Base-by-base conservation (phyloP, 2,113 vertebrate species). In the Nibea albiflora region DNA sequence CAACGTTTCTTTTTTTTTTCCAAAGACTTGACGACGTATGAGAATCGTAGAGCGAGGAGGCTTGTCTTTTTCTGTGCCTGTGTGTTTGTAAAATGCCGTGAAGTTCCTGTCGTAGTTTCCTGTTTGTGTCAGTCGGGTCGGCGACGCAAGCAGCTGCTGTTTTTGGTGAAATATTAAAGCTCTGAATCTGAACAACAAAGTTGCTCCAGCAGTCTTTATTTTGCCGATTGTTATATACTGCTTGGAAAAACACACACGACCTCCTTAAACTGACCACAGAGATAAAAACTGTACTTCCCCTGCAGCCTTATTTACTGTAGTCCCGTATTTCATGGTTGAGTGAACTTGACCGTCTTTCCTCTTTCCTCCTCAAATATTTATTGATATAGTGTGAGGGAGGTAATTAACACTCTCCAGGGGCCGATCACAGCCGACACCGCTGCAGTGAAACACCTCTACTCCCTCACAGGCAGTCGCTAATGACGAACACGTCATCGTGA, bases 121-220 rank as follows among this genome's bases (percentile, higher is more conserved):
- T 83, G 85, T 76, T 76, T 83, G 83, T 72, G 89, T 89, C 76
- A 0, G 53, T 72, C 39, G 39, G 61, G 64, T 62, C 11, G 44
- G 65, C 31, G 46, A 76, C 78, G 24, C 81, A 57, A 87, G 67
- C 85, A 81, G 89, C 64, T 73, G 81, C 63, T 88, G 83, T 93
- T 90, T 80, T 78, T 87, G 81, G 82, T 91, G 85, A 85, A 85
- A 24, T 77, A 91, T 85, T 90, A 94, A 93, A 93, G 73, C 53
- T 87, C 64, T 73, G 76, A 89, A 83, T 80, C 66, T 73, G 65
- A 89, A 44, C 24, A 15, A 22, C 57, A 1, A 35, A 4, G 19
- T 39, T 2, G 17, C 80, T 87, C 80, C 66, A 4, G 70, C 11
- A 1, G 35, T 86, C 42, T 83, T 83, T 35, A 49, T 85, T 86